Conservation (phyloP, 2,113 vertebrate genomes). For the Myanophis thanlyinensis region DNA sequence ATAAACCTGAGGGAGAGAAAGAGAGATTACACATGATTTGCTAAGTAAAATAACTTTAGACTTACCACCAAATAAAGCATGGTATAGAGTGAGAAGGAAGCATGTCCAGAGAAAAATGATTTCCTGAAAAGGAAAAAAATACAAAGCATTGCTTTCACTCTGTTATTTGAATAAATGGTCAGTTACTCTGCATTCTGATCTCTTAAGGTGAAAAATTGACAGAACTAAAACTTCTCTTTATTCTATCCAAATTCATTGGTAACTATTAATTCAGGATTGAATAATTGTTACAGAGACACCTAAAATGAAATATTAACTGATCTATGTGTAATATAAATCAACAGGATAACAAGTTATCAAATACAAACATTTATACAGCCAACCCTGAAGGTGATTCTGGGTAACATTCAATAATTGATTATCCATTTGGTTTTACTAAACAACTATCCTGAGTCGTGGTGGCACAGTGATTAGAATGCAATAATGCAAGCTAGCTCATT, state of each 20-base stretch:
- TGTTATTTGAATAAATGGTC: background rate
- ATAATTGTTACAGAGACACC: background rate
- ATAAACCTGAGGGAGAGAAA: background rate
- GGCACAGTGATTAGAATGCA: background rate
- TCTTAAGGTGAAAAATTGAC: background rate
- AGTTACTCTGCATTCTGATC: background rate
- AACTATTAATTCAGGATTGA: background rate
- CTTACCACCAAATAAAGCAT: conserved; percentile 99
- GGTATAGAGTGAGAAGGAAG: conserved; percentile 96
- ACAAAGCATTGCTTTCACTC: conserved; percentile 33
- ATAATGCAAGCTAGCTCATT: background rate
- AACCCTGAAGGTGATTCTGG: background rate
- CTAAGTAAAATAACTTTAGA: conserved; percentile 43
- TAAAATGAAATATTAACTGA: background rate
- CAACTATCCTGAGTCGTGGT: background rate
- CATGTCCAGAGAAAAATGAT: conserved; percentile 98
- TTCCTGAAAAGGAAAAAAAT: conserved; percentile 81
- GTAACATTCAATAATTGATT: background rate
- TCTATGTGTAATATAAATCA: background rate
- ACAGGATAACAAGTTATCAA: background rate
- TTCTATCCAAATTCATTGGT: background rate
- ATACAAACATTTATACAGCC: background rate
- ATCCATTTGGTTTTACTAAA: background rate
- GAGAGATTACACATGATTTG: background rate
- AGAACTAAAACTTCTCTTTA: background rate